Evolutionary conservation across 2,888 invertebrate genomes (phyloP), one percentile per base, ranked within the genome.

Genomic region (Hedya salicella): DNA sequence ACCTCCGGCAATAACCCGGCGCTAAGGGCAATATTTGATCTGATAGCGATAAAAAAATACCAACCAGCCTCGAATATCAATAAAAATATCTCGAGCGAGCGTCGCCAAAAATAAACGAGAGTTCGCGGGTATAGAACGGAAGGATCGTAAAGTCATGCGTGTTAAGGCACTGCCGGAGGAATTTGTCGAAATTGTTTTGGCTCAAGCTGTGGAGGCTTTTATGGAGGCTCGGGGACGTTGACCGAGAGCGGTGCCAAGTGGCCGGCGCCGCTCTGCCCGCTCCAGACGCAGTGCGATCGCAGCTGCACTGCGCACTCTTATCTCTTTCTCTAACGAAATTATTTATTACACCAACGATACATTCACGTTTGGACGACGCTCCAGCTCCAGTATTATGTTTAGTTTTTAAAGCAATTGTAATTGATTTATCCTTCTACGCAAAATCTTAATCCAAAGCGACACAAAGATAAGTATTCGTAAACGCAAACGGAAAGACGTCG

Each of bases 101-200:
- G 74, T 70, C 72, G 69, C 72, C 73, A 80, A 81, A 85, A 88
- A 87, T 86, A 86, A 86, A 86, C 81, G 82, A 79, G 74, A 74
- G 74, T 76, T 75, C 77, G 76, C 72, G 73, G 70, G 71, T 75
- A 77, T 77, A 78, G 74, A 81, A 73, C 79, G 80, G 77, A 79
- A 82, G 78, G 87, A 80, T 88, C 87, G 86, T 90, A 91, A 90
- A 91, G 81, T 83, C 86, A 86, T 87, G 89, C 88, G 87, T 89
- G 86, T 84, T 86, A 82, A 83, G 87, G 83, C 79, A 78, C 82
- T 87, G 85, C 86, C 87, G 88, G 53, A 87, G 90, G 87, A 87
- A 86, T 89, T 91, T 86, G 88, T 86, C 81, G 82, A 88, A 92
- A 92, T 91, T 91, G 91, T 90, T 91, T 91, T 91, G 92, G 92